Percentiles rank a stretch among this genome's conserved stretches.
These are phyloP conservation scores for Heliornis fulica DNA, from an alignment of 2,113 vertebrate genomes.

Conservation along the genomic window DNA sequence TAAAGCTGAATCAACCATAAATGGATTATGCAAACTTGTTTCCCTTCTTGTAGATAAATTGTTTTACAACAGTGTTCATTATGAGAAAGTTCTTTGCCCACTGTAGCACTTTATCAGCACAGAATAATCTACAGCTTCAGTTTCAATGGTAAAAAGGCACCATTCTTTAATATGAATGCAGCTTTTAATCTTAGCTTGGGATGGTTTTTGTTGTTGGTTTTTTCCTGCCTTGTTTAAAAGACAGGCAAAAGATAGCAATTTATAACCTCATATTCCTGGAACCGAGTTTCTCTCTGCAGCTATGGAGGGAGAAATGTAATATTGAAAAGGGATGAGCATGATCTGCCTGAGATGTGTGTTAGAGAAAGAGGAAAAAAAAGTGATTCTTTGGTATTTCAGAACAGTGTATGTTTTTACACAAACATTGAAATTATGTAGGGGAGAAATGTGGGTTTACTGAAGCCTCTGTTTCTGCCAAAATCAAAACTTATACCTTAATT, in stretches of 20 bases:
- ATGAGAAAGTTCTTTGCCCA: slow-evolving; percentile 35
- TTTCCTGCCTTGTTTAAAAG: neutral
- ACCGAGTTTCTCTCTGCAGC: neutral
- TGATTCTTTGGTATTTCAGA: neutral
- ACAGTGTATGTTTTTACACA: neutral
- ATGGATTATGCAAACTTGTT: slow-evolving; percentile 55
- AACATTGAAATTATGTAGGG: neutral
- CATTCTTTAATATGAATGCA: slow-evolving; percentile 40
- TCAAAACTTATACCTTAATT: neutral
- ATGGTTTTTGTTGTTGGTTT: neutral
- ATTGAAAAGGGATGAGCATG: neutral
- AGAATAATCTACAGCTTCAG: slow-evolving; percentile 43
- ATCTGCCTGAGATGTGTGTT: neutral
- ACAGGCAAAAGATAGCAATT: neutral
- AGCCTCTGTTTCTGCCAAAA: neutral
- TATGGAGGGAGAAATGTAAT: neutral
- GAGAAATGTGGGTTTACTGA: neutral
- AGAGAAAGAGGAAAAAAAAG: neutral
- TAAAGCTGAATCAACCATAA: slow-evolving; percentile 53
- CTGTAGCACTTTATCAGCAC: slow-evolving; percentile 39
- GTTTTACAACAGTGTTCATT: slow-evolving; percentile 54
- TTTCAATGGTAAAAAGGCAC: slow-evolving; percentile 26
- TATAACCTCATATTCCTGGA: neutral
- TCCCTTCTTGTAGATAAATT: slow-evolving; percentile 59
- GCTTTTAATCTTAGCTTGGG: slow-evolving; percentile 33